Percentiles rank a stretch among this genome's conserved stretches.
phyloP scores from a whole-genome alignment of 2,113 vertebrate genomes.

The Donacobius atricapilla region DNA sequence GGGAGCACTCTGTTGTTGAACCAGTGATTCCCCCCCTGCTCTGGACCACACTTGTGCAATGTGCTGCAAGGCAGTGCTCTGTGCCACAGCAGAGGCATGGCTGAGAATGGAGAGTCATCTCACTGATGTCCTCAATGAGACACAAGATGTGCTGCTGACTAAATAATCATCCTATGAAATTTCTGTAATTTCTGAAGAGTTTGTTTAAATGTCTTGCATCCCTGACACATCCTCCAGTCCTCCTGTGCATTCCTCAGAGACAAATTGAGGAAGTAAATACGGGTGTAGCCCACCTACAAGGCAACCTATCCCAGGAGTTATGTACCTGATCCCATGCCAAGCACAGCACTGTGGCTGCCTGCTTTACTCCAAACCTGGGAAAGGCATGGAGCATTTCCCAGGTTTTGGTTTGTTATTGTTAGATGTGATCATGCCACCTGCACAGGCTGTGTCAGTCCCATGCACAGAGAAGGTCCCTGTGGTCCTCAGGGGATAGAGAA shows the following conservation, averaged over 20 bases:
- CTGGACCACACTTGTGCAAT: accelerated
- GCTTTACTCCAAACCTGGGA: background rate
- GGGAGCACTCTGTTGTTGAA: background rate
- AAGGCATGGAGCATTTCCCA: background rate
- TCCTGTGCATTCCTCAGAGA: background rate
- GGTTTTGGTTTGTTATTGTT: background rate
- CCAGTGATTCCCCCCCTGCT: background rate
- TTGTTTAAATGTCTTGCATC: background rate
- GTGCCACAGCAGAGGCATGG: background rate
- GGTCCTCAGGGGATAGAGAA: background rate
- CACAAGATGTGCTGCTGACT: background rate
- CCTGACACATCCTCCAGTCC: background rate
- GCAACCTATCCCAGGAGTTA: background rate
- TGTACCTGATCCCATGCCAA: background rate
- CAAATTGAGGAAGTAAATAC: background rate
- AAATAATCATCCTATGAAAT: background rate
- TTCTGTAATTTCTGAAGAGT: background rate
- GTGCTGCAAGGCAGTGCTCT: background rate
- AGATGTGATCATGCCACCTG: accelerated
- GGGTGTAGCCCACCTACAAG: background rate
- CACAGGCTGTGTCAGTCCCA: background rate
- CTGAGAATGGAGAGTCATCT: background rate
- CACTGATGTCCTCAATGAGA: background rate
- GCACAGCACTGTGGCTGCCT: background rate
- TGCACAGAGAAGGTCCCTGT: background rate